Evolutionary conservation across 2,797 vertebrate genomes (phyloP).

Genomic region (Gymnothorax javanicus): DNA sequence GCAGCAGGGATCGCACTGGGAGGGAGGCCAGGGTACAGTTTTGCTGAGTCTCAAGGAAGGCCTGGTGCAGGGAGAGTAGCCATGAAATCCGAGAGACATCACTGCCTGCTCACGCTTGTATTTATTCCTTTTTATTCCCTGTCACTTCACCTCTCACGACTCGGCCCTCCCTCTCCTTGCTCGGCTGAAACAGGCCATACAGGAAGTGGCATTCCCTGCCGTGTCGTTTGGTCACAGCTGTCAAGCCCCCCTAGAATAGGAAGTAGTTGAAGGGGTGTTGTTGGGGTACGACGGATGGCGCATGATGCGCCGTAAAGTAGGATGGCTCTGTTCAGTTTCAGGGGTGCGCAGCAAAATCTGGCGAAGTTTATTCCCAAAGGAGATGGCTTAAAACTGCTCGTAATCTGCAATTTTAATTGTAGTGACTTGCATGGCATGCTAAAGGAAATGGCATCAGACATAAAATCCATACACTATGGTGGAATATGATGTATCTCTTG

Average conservation of each 20-base stretch:
- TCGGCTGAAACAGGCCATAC: background rate
- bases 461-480: conserved; percentile 34
- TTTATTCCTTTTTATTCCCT: conserved; percentile 28
- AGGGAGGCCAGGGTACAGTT: conserved; percentile 13
- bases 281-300: background rate
- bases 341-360: background rate
- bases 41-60: conserved; percentile 50
- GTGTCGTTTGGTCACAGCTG: conserved; percentile 2
- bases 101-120: conserved; percentile 32
- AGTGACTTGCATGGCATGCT: background rate
- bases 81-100: conserved; percentile 38
- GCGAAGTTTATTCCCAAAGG: background rate
- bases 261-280: background rate
- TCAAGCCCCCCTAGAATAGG: background rate
- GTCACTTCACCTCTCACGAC: conserved; percentile 17
- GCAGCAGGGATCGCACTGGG: conserved; percentile 47
- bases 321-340: background rate
- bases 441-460: conserved; percentile 32
- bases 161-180: background rate
- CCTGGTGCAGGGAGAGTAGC: conserved; percentile 41
- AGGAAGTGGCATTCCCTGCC: background rate
- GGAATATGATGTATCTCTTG: conserved; percentile 27
- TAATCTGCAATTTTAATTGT: conserved; percentile 24
- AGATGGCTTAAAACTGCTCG: background rate
- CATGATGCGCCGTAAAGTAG: background rate